Percentiles rank a stretch among this genome's conserved stretches.
These are phyloP conservation scores for Cylloceria caligata DNA, from an alignment of 2,888 invertebrate species.

Conservation along the genomic window DNA sequence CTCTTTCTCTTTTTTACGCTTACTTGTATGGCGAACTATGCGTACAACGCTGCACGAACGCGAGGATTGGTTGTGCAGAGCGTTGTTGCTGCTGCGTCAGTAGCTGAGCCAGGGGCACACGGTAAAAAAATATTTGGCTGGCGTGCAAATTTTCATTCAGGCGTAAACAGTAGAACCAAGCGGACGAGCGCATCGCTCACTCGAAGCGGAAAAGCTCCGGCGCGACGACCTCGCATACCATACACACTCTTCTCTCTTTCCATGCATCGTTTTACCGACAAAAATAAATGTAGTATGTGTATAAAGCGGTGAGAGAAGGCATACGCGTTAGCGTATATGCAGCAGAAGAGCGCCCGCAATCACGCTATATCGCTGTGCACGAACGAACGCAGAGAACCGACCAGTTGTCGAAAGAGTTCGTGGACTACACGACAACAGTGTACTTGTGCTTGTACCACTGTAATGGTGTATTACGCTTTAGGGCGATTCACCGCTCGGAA, in stretches of 20 bases:
- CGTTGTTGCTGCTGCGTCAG: neutral
- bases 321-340: slow-evolving; percentile 53
- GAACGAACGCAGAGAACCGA: slow-evolving; percentile 62
- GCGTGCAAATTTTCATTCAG: slow-evolving; percentile 76
- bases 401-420: slow-evolving; percentile 37
- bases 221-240: slow-evolving; percentile 45
- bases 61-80: slow-evolving; percentile 3
- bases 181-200: slow-evolving; percentile 51
- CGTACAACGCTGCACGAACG: neutral
- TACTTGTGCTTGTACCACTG: neutral
- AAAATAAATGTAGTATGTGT: slow-evolving; percentile 73
- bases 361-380: slow-evolving; percentile 72
- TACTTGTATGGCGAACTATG: neutral
- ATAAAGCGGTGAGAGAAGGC: neutral
- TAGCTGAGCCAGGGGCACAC: neutral
- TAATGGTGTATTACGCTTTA: slow-evolving; percentile 14
- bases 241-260: slow-evolving; percentile 6
- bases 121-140: slow-evolving; percentile 70
- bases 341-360: slow-evolving; percentile 69
- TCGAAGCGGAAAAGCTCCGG: slow-evolving; percentile 75
- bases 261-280: slow-evolving; percentile 59
- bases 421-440: neutral
- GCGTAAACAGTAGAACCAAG: slow-evolving; percentile 73
- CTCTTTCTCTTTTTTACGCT: slow-evolving; percentile 1
- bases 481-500: slow-evolving; percentile 26